Base-by-base conservation (phyloP, 2,113 vertebrate genomes). In the Podarcis raffonei region DNA sequence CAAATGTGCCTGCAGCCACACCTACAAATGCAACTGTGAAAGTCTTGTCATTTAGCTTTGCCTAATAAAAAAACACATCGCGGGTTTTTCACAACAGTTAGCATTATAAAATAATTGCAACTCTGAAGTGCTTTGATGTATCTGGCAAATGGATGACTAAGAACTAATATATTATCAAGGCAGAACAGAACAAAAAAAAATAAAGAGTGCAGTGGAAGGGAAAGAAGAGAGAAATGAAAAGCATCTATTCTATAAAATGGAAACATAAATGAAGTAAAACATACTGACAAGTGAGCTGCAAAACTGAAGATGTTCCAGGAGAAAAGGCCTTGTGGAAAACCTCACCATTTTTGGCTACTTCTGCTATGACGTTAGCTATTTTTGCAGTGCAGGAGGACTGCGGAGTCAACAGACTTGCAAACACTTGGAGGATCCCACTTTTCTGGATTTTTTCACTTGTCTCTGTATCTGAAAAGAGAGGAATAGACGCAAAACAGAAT, bases 301-400 rank as follows among this genome's bases (percentile, higher is more conserved):
- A 96, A 97, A 97, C 94, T 96, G 96, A 96, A 97, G 96, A 97
- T 95, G 96, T 97, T 96, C 95, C 97, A 96, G 96, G 93, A 96
- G 96, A 96, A 97, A 96, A 97, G 96, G 93, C 96, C 95, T 95
- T 95, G 95, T 95, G 94, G 96, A 96, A 96, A 96, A 97, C 79
- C 98, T 98, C 97, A 99, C 99, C 99, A 94, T 99, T 99, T 98
- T 99, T 99, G 95, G 99, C 99, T 97, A 99, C 94, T 97, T 99
- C 99, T 83, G 99, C 99, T 95, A 99, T 98, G 97, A 99, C 89
- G 97, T 99, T 99, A 97, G 99, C 99, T 95, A 99, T 98, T 99
- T 98, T 99, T 75, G 98, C 97, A 93, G 98, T 97, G 95, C 97
- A 98, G 89, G 98, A 97, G 89, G 98, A 98, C 90, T 98, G 98